phyloP scores from a whole-genome alignment of 2,797 vertebrate genomes.

The Nannoperca australis region DNA sequence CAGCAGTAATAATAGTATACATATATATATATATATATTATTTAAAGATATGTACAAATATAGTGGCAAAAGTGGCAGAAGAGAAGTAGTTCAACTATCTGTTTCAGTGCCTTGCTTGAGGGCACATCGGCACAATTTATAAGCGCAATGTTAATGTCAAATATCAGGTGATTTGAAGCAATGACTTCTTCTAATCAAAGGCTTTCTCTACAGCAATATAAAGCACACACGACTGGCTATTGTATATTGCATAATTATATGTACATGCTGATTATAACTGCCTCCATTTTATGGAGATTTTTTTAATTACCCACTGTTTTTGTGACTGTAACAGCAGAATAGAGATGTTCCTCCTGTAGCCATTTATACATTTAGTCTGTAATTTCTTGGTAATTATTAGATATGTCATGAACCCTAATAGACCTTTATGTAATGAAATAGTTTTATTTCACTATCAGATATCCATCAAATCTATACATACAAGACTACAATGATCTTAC shows the following conservation, averaged over 20 bases:
- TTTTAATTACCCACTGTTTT: not conserved
- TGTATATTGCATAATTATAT: not conserved
- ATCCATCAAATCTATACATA: slow-evolving; percentile 26
- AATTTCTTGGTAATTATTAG: slow-evolving; percentile 38
- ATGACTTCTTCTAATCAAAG: not conserved
- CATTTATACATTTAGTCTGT: slow-evolving; percentile 18
- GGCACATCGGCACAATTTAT: too few relatives aligned
- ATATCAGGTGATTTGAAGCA: not conserved
- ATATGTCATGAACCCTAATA: slow-evolving; percentile 30
- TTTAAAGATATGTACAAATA: too few relatives aligned
- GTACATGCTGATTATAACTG: slow-evolving; percentile 7
- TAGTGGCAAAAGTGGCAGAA: too few relatives aligned
- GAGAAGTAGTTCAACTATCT: too few relatives aligned
- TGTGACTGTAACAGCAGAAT: not conserved
- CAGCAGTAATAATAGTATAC: too few relatives aligned
- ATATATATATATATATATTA: too few relatives aligned
- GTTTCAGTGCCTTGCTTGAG: too few relatives aligned
- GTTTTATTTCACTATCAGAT: slow-evolving; percentile 26
- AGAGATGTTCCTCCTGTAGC: slow-evolving; percentile 8
- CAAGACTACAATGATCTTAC: not conserved
- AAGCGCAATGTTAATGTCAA: not conserved
- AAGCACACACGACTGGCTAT: not conserved
- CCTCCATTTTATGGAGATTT: slow-evolving; percentile 27
- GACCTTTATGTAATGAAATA: slow-evolving; percentile 29
- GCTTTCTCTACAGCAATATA: not conserved